Evolutionary conservation across 2,113 vertebrate species (phyloP).

Genomic region (Calypte anna): DNA sequence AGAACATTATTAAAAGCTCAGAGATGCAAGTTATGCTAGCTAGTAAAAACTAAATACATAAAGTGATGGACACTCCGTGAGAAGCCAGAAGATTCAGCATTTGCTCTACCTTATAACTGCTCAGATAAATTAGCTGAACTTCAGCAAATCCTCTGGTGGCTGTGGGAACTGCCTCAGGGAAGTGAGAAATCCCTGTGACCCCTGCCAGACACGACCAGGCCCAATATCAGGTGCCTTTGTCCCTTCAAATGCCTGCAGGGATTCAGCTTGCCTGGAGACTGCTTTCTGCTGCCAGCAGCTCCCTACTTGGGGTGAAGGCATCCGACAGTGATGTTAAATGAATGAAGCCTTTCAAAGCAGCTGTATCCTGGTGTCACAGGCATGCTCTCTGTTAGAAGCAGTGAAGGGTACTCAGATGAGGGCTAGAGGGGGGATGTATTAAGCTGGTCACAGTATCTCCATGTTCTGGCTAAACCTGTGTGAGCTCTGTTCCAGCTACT

Average conservation of each 20-base stretch:
- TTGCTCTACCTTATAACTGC: not conserved
- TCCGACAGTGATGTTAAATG: not conserved
- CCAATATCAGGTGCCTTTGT: not conserved
- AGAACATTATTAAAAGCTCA: not conserved
- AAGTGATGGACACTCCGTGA: not conserved
- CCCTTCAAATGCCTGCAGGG: not conserved
- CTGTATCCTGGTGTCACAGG: not conserved
- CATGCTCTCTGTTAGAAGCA: not conserved
- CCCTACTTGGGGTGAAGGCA: not conserved
- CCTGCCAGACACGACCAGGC: not conserved
- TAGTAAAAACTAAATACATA: not conserved
- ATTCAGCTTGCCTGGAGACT: not conserved
- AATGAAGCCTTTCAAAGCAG: not conserved
- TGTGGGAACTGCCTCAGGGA: not conserved
- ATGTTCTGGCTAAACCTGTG: not conserved
- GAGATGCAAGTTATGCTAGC: not conserved
- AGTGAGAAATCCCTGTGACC: not conserved
- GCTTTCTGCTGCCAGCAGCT: not conserved
- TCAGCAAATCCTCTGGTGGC: not conserved
- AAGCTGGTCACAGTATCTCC: not conserved
- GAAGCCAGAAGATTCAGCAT: not conserved
- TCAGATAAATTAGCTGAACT: not conserved
- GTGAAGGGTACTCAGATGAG: rapidly evolving
- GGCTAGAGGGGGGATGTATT: not conserved
- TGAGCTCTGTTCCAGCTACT: not conserved